Conservation (phyloP, 2,113 vertebrate genomes). For the Orthonyx spaldingii region DNA sequence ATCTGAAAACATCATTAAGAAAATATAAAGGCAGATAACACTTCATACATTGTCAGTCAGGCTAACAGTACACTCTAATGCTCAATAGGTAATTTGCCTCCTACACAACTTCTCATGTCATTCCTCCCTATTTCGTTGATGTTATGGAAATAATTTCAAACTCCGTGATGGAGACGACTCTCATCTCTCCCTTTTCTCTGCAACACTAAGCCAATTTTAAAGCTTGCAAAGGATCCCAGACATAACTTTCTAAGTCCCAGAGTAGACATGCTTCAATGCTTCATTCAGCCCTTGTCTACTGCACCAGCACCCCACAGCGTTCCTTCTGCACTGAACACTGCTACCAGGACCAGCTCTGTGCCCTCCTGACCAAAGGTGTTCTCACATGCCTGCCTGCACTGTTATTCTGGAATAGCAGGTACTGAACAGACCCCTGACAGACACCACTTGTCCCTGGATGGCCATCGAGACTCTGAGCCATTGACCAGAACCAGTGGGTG, state of each 20-base stretch:
- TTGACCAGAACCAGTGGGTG: background rate
- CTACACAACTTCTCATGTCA: background rate
- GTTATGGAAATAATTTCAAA: background rate
- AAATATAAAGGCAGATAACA: background rate
- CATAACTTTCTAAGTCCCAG: background rate
- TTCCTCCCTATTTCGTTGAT: background rate
- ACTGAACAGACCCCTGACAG: background rate
- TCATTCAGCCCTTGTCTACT: background rate
- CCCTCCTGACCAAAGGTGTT: background rate
- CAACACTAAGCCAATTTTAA: background rate
- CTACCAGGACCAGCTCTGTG: background rate
- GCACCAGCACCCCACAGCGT: background rate
- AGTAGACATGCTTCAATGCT: fast-evolving
- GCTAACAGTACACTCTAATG: background rate
- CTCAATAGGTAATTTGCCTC: background rate
- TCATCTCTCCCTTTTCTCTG: background rate
- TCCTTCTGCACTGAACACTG: background rate
- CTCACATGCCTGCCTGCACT: background rate
- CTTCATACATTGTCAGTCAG: background rate
- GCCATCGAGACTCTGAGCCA: background rate
- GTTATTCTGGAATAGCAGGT: background rate
- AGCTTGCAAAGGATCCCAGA: background rate
- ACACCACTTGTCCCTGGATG: background rate
- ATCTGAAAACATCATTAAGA: background rate
- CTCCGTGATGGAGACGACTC: background rate